phyloP scores from a whole-genome alignment of 2,113 vertebrate genomes.

The Rousettus leschenaultii region DNA sequence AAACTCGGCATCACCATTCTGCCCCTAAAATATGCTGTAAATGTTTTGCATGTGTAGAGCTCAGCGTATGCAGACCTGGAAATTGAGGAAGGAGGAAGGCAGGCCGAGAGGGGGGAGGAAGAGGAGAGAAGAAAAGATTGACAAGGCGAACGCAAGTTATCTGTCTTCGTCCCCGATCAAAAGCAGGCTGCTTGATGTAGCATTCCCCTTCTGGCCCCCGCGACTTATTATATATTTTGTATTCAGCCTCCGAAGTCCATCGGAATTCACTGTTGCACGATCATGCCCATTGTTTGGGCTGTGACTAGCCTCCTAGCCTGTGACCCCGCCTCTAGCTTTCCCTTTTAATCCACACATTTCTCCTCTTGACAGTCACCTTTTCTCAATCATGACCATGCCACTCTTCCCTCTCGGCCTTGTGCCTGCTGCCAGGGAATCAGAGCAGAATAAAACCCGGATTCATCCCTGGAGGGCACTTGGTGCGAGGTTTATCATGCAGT shows the following conservation, averaged over 20 bases:
- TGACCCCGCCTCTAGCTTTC: not conserved
- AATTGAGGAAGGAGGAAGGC: not conserved
- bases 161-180: not conserved
- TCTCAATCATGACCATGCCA: not conserved
- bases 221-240: not conserved
- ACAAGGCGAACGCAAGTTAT: not conserved
- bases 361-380: not conserved
- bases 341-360: not conserved
- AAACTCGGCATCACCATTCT: not conserved
- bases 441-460: not conserved
- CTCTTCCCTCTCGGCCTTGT: not conserved
- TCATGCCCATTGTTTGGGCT: not conserved
- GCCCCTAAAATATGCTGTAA: not conserved
- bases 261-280: not conserved
- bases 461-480: not conserved
- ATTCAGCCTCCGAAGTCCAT: not conserved
- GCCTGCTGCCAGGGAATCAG: not conserved
- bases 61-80: too few species aligned
- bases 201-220: not conserved
- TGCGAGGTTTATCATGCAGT: not conserved
- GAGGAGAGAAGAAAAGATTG: not conserved
- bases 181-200: not conserved
- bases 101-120: not conserved
- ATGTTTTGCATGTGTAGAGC: not conserved
- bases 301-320: not conserved